phyloP scores from a whole-genome alignment of 1,140 invertebrate genomes.

The Calliphora vicina region DNA sequence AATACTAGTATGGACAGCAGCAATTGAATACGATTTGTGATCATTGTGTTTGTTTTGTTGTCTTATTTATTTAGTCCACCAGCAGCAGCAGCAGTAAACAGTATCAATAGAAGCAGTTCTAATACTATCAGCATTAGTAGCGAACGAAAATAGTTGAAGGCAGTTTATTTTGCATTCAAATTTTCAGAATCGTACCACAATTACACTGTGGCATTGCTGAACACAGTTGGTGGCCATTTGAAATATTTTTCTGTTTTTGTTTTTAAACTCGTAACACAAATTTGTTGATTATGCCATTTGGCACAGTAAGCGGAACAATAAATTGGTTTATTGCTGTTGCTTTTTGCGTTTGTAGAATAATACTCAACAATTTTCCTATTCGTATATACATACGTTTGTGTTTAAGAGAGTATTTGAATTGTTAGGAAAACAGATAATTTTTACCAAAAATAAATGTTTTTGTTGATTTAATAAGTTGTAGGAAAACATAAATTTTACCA shows the following conservation, averaged over 20 bases:
- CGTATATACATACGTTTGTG: background rate
- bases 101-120: too few species aligned
- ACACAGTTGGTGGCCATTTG: slow-evolving; percentile 16
- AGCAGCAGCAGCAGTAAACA: background rate
- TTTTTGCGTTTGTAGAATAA: background rate
- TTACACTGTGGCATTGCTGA: background rate
- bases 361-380: background rate
- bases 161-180: background rate
- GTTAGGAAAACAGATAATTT: background rate
- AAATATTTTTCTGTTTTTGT: background rate
- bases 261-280: background rate
- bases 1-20: too few species aligned
- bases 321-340: background rate
- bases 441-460: background rate
- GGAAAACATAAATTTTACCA: background rate
- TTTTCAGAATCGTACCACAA: background rate
- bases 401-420: background rate
- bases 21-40: too few species aligned
- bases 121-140: too few species aligned
- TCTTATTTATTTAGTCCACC: slow-evolving; percentile 5
- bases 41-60: background rate
- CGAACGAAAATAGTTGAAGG: background rate
- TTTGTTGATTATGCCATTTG: slow-evolving; percentile 25
- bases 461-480: background rate
- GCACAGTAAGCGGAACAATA: slow-evolving; percentile 28